A percentile compares a stretch with the other conserved stretches of the same genome.
These are phyloP conservation scores for rabbit (Oryctolagus cuniculus) DNA, from an alignment of 2,113 vertebrate genomes.

Conservation along the genomic window DNA sequence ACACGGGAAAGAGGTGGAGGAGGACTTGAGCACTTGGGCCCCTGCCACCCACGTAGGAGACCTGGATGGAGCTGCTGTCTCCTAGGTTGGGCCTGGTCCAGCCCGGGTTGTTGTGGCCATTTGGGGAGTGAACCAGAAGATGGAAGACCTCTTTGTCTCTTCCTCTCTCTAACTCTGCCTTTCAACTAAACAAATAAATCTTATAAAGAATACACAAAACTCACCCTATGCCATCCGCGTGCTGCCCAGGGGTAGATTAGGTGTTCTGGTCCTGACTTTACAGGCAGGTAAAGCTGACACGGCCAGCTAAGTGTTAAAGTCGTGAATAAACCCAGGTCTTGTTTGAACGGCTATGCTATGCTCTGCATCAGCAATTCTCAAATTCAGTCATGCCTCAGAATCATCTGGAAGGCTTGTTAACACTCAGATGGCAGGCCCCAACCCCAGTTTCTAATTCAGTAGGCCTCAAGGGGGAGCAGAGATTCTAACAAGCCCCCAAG, in stretches of 20 bases:
- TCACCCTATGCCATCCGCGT: fast-evolving
- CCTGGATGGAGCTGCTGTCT: no score
- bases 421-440: neutral
- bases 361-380: neutral
- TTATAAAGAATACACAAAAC: no score
- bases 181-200: no score
- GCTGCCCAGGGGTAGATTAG: neutral
- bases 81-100: no score
- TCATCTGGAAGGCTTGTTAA: neutral
- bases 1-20: no score
- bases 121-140: no score
- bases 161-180: no score
- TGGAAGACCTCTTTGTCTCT: no score
- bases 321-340: neutral
- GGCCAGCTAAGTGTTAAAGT: neutral
- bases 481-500: neutral
- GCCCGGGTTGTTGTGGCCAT: no score
- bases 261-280: neutral
- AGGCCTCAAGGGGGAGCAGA: neutral
- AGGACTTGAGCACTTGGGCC: no score
- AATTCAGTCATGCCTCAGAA: neutral
- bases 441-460: neutral
- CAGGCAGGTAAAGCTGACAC: neutral
- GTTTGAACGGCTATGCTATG: neutral
- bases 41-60: no score